Evolutionary conservation across 2,113 vertebrate genomes (phyloP).

Genomic region (Lasiurus borealis): DNA sequence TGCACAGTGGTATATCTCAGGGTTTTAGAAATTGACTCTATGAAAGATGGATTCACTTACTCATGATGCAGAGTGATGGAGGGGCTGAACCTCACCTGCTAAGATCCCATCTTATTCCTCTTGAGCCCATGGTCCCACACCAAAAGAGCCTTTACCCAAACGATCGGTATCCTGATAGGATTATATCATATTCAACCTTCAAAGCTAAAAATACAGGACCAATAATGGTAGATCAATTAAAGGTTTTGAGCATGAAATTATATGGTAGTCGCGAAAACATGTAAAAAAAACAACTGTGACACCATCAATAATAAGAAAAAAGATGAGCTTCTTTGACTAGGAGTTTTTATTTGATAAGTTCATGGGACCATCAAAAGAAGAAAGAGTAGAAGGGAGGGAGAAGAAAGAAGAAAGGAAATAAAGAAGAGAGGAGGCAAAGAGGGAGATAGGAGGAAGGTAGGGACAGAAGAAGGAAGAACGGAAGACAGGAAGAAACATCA

Average conservation of each 20-base stretch:
- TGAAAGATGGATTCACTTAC: neutral
- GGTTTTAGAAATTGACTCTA: constrained; percentile 46
- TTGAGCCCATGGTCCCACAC: neutral
- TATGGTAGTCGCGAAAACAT: neutral
- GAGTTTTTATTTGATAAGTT: neutral
- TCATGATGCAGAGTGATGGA: neutral
- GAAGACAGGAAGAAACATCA: neutral
- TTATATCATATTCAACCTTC: neutral
- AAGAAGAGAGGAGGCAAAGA: neutral
- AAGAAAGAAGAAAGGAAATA: no score
- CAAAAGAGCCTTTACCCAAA: neutral
- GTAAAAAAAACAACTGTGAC: neutral
- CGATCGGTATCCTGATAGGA: neutral
- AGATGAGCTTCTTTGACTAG: neutral
- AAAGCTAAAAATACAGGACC: neutral
- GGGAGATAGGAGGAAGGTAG: neutral
- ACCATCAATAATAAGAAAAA: neutral
- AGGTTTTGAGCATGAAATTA: neutral
- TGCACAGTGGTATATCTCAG: neutral
- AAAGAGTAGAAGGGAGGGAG: rapidly evolving
- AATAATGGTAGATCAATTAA: neutral
- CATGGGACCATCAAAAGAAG: neutral
- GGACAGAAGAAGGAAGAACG: neutral
- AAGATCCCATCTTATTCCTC: neutral
- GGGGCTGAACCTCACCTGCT: neutral